Conservation (phyloP, 2,888 invertebrate genomes). For the Drosophila histrio region DNA sequence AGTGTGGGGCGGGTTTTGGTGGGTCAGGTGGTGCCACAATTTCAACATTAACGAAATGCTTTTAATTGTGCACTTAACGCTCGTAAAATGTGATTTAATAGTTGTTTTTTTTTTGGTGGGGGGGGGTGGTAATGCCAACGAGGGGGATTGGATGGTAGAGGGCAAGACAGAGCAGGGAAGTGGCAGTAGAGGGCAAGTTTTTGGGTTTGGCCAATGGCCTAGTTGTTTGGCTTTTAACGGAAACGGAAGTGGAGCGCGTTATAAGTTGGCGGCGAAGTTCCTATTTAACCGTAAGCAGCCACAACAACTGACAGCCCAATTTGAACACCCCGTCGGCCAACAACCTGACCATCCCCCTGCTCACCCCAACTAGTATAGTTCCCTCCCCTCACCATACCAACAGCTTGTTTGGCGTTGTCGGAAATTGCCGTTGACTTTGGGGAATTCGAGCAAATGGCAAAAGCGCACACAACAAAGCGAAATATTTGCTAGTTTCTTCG, state of each 20-base stretch:
- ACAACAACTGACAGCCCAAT: constrained; percentile 46
- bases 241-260: constrained; percentile 61
- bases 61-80: constrained; percentile 79
- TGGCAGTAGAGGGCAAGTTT: background rate
- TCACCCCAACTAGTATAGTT: background rate
- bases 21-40: constrained; percentile 48
- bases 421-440: constrained; percentile 44
- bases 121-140: constrained; percentile 49
- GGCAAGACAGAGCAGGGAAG: background rate
- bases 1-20: background rate
- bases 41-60: constrained; percentile 74
- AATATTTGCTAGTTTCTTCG: constrained; percentile 18
- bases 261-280: constrained; percentile 63
- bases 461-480: constrained; percentile 37
- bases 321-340: constrained; percentile 5
- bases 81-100: constrained; percentile 79
- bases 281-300: constrained; percentile 54
- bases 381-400: no score
- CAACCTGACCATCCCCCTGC: no score
- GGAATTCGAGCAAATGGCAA: constrained; percentile 51
- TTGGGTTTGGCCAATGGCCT: constrained; percentile 19
- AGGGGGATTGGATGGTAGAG: background rate
- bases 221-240: constrained; percentile 35
- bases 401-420: constrained; percentile 4
- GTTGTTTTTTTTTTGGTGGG: no score